These are phyloP conservation scores for Rhinopomastus cyanomelas DNA, from an alignment of 2,113 vertebrate species.

Conservation along the genomic window DNA sequence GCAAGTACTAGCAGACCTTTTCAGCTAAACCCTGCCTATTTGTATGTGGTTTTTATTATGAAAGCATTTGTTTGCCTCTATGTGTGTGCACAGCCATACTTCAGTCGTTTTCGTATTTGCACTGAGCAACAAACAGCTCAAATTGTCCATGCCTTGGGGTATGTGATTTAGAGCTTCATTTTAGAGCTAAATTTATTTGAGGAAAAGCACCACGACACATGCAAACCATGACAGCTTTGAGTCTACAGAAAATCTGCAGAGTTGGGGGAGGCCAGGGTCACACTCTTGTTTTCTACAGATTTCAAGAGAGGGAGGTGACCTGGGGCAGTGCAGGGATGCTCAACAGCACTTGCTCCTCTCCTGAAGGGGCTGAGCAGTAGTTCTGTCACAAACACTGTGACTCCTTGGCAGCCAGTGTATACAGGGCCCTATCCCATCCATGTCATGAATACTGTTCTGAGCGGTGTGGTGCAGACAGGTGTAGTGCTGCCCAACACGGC, in stretches of 20 bases:
- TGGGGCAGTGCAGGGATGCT: neutral
- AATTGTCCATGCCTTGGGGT: neutral
- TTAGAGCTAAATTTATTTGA: slow-evolving; percentile 2
- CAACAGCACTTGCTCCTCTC: neutral
- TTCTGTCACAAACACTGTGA: slow-evolving; percentile 25
- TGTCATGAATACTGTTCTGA: neutral
- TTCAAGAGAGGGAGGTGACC: neutral
- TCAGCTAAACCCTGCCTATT: neutral
- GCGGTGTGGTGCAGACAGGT: neutral
- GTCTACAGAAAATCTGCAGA: slow-evolving; percentile 33
- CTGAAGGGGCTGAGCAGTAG: neutral
- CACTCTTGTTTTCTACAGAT: neutral
- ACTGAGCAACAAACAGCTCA: neutral
- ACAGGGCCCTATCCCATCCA: neutral
- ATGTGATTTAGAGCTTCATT: slow-evolving; percentile 12
- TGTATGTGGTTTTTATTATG: neutral
- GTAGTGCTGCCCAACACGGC: neutral
- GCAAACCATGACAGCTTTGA: neutral
- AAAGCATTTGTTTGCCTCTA: neutral
- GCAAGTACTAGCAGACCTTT: neutral
- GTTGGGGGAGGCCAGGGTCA: neutral
- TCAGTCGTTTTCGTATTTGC: neutral
- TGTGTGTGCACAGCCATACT: neutral
- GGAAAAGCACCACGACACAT: slow-evolving; percentile 18
- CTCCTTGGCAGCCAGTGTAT: neutral